Base-by-base conservation (phyloP, 1,140 invertebrate genomes). In the Chrysoperla carnea region DNA sequence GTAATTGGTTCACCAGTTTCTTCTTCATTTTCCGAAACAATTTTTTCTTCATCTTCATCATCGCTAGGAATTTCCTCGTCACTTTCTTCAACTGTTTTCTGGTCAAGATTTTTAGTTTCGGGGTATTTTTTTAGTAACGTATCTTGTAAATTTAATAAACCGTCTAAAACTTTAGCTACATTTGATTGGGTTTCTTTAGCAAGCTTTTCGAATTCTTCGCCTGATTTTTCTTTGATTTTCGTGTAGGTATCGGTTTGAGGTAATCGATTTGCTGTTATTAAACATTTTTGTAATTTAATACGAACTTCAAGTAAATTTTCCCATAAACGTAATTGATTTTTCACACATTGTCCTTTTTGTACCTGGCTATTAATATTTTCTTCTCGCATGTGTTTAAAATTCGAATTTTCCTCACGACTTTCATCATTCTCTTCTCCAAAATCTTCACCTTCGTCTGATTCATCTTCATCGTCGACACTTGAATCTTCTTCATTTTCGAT, bases 231-330 rank as follows among this genome's bases (percentile, higher is more conserved):
- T 52, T 54, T 63, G 12, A 80, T 64, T 29, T 67, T 48, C 28
- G 63, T 52, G 51, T 70, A 73, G 5, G 50, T 56, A 36, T 77
- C 64, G 36, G 62, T 58, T 46, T 80, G 69, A 8, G 86, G 88
- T 58, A 92, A 67, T 53, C 76, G 75, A 62, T 93, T 93, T 4
- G 76, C 72, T 17, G 68, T 67, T 37, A 68, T 56, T 28, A 90
- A 55, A 52, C 78, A 72, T 59, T 87, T 86, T 57, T 93, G 88
- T 5, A 91, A 57, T 52, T 84, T 79, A 47, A 93, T 92, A 48
- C 88, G 67, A 52, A 76, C 66, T 61, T 93, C 85, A 12, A 92
- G 53, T 2, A 92, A 56, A 44, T 69, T 75, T 59, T 92, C 88
- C 84, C 84, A 92, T 1, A 90, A 53, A 44, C 70, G 64, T 9